Evolutionary conservation across 2,888 invertebrate genomes (phyloP).

Genomic region (Tridacna gigas): DNA sequence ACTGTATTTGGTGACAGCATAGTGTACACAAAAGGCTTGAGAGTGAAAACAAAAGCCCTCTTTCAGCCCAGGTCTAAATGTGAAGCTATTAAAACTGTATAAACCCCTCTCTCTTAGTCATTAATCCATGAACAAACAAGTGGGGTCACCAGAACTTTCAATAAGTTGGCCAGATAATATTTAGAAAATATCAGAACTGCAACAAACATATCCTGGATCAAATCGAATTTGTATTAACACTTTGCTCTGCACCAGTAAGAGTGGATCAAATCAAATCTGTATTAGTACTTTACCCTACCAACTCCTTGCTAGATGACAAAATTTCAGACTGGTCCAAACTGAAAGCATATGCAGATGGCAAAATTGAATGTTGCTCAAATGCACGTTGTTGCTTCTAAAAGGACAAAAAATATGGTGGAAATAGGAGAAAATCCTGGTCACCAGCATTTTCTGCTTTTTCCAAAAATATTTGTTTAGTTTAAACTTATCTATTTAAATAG

Average conservation of each 20-base stretch:
- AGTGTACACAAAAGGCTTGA: not conserved
- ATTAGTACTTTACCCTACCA: too few relatives aligned
- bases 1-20: not conserved
- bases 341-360: too few relatives aligned
- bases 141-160: not conserved
- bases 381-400: too few relatives aligned
- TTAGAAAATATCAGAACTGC: not conserved
- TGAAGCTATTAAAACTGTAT: constrained; percentile 5
- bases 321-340: too few relatives aligned
- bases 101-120: not conserved
- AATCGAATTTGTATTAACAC: not conserved
- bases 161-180: constrained; percentile 21
- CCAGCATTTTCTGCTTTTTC: too few relatives aligned
- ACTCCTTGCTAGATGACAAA: too few relatives aligned
- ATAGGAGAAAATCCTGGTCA: too few relatives aligned
- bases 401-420: too few relatives aligned
- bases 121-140: constrained; percentile 15
- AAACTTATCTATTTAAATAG: too few relatives aligned
- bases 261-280: too few relatives aligned
- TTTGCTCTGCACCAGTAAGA: not conserved
- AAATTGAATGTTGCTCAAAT: too few relatives aligned
- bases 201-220: constrained; percentile 1
- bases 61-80: constrained; percentile 1
- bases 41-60: constrained; percentile 7
- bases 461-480: too few relatives aligned